Conservation (phyloP, 2,113 vertebrate genomes). For the Struthio camelus region DNA sequence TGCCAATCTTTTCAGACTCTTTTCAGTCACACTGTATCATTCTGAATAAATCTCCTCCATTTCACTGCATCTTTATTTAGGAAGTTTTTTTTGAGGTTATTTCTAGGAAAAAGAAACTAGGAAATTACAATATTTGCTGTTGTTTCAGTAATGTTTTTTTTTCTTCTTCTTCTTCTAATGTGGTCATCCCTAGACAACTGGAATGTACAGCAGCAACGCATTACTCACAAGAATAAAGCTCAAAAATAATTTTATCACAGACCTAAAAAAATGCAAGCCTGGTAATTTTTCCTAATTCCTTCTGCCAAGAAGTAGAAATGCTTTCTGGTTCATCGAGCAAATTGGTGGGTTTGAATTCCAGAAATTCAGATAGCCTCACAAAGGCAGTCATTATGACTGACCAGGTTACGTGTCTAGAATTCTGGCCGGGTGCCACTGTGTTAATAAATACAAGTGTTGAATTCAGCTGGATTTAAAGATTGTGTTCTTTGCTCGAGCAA, state of each 20-base stretch:
- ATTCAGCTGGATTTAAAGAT: conserved; percentile 67
- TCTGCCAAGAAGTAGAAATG: conserved; percentile 21
- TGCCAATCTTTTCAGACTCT: not conserved
- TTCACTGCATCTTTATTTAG: not conserved
- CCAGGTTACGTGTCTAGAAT: not conserved
- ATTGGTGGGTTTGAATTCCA: conserved; percentile 28
- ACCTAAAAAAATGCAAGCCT: not conserved
- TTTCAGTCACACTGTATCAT: not conserved
- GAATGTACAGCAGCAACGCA: conserved; percentile 15
- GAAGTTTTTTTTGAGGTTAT: conserved; percentile 8
- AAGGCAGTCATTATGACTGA: conserved; percentile 27
- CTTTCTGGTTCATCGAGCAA: conserved; percentile 53
- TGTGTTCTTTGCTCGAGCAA: conserved; percentile 68
- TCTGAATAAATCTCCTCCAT: not conserved
- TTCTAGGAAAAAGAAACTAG: conserved; percentile 37
- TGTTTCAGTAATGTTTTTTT: not conserved
- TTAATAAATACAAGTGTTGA: conserved; percentile 63
- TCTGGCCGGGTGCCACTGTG: conserved; percentile 53
- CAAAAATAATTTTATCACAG: conserved; percentile 32
- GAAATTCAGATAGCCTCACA: conserved; percentile 1
- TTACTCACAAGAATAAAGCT: conserved; percentile 9
- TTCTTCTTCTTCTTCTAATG: not conserved
- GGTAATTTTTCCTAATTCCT: conserved; percentile 42
- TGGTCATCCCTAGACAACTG: not conserved
- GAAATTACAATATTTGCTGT: conserved; percentile 33